A percentile compares a stretch with the other conserved stretches of the same genome.
Conservation (phyloP, 2,113 vertebrate species). For the Dromas ardeola region DNA sequence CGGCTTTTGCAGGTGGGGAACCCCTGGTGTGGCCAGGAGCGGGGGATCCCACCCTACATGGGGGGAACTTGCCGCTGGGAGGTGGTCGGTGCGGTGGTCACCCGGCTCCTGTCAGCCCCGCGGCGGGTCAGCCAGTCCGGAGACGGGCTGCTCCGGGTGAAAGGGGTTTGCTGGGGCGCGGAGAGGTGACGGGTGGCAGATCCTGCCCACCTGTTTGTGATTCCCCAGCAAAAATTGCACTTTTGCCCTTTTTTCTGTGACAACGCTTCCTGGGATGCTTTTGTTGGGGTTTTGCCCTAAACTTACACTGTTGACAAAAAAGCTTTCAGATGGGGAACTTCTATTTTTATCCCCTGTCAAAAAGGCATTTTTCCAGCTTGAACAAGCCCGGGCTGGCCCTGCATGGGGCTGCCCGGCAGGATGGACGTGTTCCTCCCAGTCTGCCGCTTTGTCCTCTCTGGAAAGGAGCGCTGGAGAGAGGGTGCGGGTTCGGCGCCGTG, state of each 20-base stretch:
- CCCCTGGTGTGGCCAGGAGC: rapidly evolving
- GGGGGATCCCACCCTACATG: rapidly evolving
- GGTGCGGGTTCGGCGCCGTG: rapidly evolving
- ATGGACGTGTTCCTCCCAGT: rapidly evolving
- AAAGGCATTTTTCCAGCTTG: neutral
- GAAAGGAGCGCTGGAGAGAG: neutral
- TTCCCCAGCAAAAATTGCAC: neutral
- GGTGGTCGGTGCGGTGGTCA: neutral
- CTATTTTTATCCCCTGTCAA: neutral
- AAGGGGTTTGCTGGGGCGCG: neutral
- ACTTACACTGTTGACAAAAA: neutral
- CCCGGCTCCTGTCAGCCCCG: rapidly evolving
- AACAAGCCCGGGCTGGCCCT: neutral
- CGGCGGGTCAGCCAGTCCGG: rapidly evolving
- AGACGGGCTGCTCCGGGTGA: rapidly evolving
- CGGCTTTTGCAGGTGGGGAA: neutral
- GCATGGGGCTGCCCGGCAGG: rapidly evolving
- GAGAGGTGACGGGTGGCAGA: rapidly evolving
- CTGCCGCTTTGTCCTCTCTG: neutral
- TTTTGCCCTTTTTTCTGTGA: neutral
- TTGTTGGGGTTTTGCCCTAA: neutral
- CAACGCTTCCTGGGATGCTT: neutral
- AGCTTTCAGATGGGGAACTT: neutral
- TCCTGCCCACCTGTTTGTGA: neutral
- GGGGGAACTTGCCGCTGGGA: rapidly evolving